Evolutionary conservation across 2,797 vertebrate genomes (phyloP).

Genomic region (Lutjanus argentimaculatus): DNA sequence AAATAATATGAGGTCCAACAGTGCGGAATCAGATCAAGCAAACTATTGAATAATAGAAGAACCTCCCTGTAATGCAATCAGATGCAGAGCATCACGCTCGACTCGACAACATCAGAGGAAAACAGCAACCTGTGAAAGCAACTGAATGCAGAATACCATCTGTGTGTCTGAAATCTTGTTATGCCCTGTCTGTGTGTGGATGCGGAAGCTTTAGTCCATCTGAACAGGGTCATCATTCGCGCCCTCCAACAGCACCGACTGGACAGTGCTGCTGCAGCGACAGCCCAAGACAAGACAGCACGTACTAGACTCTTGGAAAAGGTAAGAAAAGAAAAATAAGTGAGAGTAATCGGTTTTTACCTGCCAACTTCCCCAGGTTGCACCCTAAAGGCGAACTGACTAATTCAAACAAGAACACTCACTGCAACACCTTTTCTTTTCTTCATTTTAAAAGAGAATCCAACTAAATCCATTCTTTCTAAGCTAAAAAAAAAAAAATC

Average conservation of each 20-base stretch:
- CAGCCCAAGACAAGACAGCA: background rate
- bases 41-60: constrained; percentile 76
- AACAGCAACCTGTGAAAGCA: constrained; percentile 52
- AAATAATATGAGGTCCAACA: constrained; percentile 68
- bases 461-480: background rate
- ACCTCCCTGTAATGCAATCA: constrained; percentile 56
- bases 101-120: constrained; percentile 18
- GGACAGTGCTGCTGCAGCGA: background rate
- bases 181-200: constrained; percentile 20
- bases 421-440: background rate
- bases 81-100: constrained; percentile 18
- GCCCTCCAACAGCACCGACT: background rate
- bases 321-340: background rate
- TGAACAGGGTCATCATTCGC: constrained; percentile 26
- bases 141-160: constrained; percentile 26
- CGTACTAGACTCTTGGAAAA: background rate
- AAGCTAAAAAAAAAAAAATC: background rate
- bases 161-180: constrained; percentile 35
- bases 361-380: background rate
- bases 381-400: background rate
- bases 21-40: constrained; percentile 69
- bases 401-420: background rate
- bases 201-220: constrained; percentile 48
- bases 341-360: background rate
- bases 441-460: background rate